Conservation (phyloP, 2,888 invertebrate species). For the Dromius quadrimaculatus region DNA sequence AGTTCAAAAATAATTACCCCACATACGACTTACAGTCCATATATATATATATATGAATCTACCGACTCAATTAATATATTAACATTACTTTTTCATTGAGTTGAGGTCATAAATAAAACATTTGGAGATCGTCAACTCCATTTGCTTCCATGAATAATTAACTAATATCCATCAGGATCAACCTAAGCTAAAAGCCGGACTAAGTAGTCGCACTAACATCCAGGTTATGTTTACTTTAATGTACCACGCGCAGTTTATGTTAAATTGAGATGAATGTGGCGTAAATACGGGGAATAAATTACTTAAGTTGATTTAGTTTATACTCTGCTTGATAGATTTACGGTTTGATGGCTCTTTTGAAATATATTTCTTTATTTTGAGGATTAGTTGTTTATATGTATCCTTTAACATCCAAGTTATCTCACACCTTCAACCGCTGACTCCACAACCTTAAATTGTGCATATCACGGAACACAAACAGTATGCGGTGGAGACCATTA, state of each 20-base stretch:
- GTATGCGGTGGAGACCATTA: constrained; percentile 4
- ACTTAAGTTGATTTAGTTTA: background rate
- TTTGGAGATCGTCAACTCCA: constrained; percentile 24
- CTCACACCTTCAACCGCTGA: no score
- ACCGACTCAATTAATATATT: constrained; percentile 33
- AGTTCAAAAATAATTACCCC: no score
- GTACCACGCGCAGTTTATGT: background rate
- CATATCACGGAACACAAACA: background rate
- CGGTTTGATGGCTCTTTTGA: no score
- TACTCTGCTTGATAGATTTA: no score
- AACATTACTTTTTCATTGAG: constrained; percentile 14
- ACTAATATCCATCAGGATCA: constrained; percentile 28
- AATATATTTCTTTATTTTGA: no score
- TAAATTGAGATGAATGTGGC: background rate
- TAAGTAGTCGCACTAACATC: background rate
- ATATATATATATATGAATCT: no score
- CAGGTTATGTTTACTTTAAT: background rate
- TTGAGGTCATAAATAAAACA: constrained; percentile 21
- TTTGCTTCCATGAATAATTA: constrained; percentile 36
- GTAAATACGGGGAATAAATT: background rate
- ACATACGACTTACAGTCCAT: no score
- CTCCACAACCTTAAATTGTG: constrained; percentile 1
- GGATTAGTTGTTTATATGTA: background rate
- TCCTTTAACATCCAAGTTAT: background rate
- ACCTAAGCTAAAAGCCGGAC: no score